Percentiles rank a stretch among this genome's conserved stretches.
Conservation (phyloP, 2,113 vertebrate species). For the Nanorana parkeri region DNA sequence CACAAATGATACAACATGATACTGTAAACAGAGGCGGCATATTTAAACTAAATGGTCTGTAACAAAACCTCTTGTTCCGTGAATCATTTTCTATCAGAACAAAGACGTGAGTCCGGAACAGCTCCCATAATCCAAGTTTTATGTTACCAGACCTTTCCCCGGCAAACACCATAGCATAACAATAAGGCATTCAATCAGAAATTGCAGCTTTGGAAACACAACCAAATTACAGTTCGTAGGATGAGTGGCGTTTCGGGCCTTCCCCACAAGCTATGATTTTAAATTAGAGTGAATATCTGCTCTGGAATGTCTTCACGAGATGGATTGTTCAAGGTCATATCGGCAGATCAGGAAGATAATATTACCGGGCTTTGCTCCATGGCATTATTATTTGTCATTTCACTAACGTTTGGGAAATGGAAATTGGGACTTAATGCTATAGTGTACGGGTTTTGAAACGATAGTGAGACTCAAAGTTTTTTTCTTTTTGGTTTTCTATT, state of each 20-base stretch:
- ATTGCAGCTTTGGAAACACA: conserved; percentile 50
- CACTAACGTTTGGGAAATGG: conserved; percentile 10
- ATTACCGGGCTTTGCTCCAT: not conserved
- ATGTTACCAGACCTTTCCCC: conserved; percentile 30
- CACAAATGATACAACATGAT: not conserved
- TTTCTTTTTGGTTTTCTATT: no score
- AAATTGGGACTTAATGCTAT: not conserved
- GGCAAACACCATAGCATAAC: conserved; percentile 36
- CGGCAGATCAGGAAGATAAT: conserved; percentile 22
- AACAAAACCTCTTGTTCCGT: not conserved
- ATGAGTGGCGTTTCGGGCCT: conserved; percentile 33
- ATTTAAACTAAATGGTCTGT: not conserved
- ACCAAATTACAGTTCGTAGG: conserved; percentile 46
- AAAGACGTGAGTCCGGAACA: not conserved
- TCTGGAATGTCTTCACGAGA: conserved; percentile 27
- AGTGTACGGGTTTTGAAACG: not conserved
- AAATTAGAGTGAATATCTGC: conserved; percentile 49
- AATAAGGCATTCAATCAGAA: conserved; percentile 42
- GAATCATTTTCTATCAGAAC: conserved; percentile 1
- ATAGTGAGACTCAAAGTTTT: no score
- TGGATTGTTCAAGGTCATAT: conserved; percentile 45
- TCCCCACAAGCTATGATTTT: conserved; percentile 54
- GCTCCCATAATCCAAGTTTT: conserved; percentile 7
- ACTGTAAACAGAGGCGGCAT: not conserved
- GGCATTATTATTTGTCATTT: not conserved